phyloP scores from a whole-genome alignment of 2,888 invertebrate species.

The Junonia oenone region DNA sequence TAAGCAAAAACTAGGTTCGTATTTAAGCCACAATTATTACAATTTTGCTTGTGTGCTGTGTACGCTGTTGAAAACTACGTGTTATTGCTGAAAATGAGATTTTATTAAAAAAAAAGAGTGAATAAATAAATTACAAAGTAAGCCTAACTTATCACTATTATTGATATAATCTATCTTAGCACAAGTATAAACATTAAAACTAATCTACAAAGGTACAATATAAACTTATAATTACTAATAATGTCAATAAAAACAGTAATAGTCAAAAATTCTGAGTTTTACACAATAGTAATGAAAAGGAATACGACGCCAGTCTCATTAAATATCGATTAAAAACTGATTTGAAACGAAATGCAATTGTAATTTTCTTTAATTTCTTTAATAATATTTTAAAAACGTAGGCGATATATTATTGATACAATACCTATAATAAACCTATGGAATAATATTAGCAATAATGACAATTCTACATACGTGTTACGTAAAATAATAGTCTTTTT shows the following conservation, averaged over 20 bases:
- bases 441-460: conserved; percentile 4
- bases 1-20: too few relatives aligned
- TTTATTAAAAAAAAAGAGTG: not conserved
- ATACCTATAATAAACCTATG: conserved; percentile 7
- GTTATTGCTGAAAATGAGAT: conserved; percentile 4
- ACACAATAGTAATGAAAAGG: conserved; percentile 32
- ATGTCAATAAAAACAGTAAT: conserved; percentile 6
- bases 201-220: conserved; percentile 6
- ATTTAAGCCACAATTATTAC: not conserved
- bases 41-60: not conserved
- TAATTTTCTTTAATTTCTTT: conserved; percentile 3
- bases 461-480: conserved; percentile 15
- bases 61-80: not conserved
- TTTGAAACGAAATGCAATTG: conserved; percentile 5
- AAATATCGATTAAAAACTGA: conserved; percentile 32
- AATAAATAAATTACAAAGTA: conserved; percentile 17
- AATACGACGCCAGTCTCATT: conserved; percentile 55
- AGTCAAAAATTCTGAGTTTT: conserved; percentile 19
- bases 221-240: conserved; percentile 8
- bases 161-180: conserved; percentile 14
- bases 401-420: not conserved
- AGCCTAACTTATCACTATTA: conserved; percentile 13
- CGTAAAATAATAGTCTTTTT: conserved; percentile 26
- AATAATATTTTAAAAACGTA: not conserved
- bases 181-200: conserved; percentile 25